phyloP scores from a whole-genome alignment of 1,140 invertebrate species.

The Drosophila ficusphila region DNA sequence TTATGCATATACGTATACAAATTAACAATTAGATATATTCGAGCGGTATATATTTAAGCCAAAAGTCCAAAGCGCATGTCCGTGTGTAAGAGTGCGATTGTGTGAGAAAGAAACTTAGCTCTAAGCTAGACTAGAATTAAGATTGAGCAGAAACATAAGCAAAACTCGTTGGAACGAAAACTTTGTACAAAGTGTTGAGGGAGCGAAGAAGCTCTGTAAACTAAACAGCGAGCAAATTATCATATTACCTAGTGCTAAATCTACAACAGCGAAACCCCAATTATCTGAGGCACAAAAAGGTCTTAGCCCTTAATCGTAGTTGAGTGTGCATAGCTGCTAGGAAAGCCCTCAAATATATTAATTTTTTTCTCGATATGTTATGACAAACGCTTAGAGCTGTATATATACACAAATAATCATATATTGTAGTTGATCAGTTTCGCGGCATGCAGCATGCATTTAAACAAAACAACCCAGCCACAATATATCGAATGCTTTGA shows the following conservation, averaged over 20 bases:
- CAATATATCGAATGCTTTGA: constrained; percentile 76
- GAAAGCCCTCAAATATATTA: constrained; percentile 15
- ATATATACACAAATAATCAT: constrained; percentile 61
- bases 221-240: constrained; percentile 44
- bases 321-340: constrained; percentile 25
- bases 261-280: constrained; percentile 33
- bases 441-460: constrained; percentile 65
- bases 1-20: constrained; percentile 68
- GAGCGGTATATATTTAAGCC: constrained; percentile 68
- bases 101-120: constrained; percentile 47
- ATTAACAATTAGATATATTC: constrained; percentile 59
- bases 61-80: constrained; percentile 76
- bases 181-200: constrained; percentile 55
- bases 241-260: constrained; percentile 39
- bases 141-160: constrained; percentile 20
- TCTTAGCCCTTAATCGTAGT: constrained; percentile 11
- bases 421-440: constrained; percentile 55
- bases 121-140: constrained; percentile 64
- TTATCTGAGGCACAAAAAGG: constrained; percentile 53
- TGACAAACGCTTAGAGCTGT: constrained; percentile 66
- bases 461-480: constrained; percentile 49
- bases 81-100: constrained; percentile 17
- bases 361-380: constrained; percentile 51
- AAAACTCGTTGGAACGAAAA: constrained; percentile 48
- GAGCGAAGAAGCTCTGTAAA: constrained; percentile 4